Evolutionary conservation across 2,797 vertebrate genomes (phyloP).

Genomic region (Acanthurus tractus): DNA sequence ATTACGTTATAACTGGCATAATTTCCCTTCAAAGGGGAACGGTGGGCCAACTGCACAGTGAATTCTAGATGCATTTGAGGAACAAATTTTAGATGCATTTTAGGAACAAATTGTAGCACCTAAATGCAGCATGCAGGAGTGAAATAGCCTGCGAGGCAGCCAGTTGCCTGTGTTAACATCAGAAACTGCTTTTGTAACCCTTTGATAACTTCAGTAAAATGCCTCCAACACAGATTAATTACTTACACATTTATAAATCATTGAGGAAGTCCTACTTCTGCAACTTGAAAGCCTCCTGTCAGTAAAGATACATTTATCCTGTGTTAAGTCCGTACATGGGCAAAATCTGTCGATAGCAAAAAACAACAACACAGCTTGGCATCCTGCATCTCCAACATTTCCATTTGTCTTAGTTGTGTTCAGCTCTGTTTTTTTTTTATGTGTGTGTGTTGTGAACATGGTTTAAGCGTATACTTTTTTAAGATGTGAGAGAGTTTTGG

Average conservation of each 20-base stretch:
- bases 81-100: not conserved
- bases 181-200: constrained; percentile 8
- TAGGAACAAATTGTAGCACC: not conserved
- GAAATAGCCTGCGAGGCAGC: not conserved
- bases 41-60: not conserved
- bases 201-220: constrained; percentile 5
- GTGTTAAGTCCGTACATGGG: constrained; percentile 19
- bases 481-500: not conserved
- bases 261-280: not conserved
- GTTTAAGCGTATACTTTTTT: not conserved
- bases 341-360: constrained; percentile 33
- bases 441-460: not conserved
- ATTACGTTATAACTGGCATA: too few species aligned
- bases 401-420: constrained; percentile 41
- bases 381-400: constrained; percentile 6
- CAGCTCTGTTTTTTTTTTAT: constrained; percentile 3
- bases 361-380: constrained; percentile 38
- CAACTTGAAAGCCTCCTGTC: constrained; percentile 13
- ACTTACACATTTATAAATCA: constrained; percentile 32
- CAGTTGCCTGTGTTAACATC: constrained; percentile 4
- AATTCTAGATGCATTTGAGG: not conserved
- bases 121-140: not conserved
- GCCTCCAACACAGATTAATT: constrained; percentile 8
- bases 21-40: too few species aligned
- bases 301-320: constrained; percentile 17